A percentile compares a stretch with the other conserved stretches of the same genome.
Conservation (phyloP, 2,888 invertebrate genomes). For the Scotopteryx bipunctaria region DNA sequence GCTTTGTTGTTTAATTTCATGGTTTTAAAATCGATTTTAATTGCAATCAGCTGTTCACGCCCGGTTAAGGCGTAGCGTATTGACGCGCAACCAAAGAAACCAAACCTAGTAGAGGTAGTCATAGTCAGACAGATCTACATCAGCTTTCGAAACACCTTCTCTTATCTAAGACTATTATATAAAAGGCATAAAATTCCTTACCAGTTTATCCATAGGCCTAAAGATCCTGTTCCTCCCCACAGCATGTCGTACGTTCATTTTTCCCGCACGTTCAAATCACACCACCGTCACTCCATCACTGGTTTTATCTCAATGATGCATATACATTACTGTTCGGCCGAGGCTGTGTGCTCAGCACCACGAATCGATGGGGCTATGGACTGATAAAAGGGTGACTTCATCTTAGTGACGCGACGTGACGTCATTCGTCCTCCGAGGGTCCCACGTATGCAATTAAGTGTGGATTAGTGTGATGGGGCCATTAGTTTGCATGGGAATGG, state of each 20-base stretch:
- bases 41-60: constrained; percentile 65
- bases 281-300: constrained; percentile 53
- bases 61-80: constrained; percentile 55
- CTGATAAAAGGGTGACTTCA: constrained; percentile 43
- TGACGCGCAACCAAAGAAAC: constrained; percentile 23
- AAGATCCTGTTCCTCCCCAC: constrained; percentile 58
- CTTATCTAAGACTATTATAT: too few relatives aligned
- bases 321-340: constrained; percentile 51
- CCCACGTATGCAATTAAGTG: constrained; percentile 50
- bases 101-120: too few relatives aligned
- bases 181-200: constrained; percentile 44
- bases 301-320: constrained; percentile 56
- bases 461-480: constrained; percentile 32
- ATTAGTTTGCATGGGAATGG: constrained; percentile 32
- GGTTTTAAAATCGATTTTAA: constrained; percentile 36
- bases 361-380: constrained; percentile 55
- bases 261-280: constrained; percentile 61
- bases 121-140: too few relatives aligned
- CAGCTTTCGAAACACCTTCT: too few relatives aligned
- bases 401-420: constrained; percentile 65
- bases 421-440: constrained; percentile 71
- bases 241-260: constrained; percentile 69
- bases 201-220: constrained; percentile 60
- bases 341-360: constrained; percentile 45
- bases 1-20: constrained; percentile 12